phyloP scores from a whole-genome alignment of 1,140 invertebrate species.

The Hesperophylax magnus region DNA sequence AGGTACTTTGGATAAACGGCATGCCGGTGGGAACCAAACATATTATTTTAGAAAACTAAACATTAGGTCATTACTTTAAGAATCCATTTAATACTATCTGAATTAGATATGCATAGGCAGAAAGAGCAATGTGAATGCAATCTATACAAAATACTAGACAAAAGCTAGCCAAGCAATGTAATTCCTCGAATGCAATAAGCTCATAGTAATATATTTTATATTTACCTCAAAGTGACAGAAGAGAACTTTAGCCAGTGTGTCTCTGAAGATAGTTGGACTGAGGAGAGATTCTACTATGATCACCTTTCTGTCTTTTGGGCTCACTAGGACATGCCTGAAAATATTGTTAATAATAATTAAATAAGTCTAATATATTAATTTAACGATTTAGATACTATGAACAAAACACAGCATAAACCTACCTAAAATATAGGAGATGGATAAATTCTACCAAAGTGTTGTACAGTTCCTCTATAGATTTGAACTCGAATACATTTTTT shows the following conservation, averaged over 20 bases:
- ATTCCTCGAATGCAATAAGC: too few species aligned
- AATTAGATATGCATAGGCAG: too few species aligned
- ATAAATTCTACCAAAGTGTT: slow-evolving; percentile 91
- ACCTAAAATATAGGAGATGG: slow-evolving; percentile 91
- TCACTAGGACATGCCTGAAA: slow-evolving; percentile 87
- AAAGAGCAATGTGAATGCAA: too few species aligned
- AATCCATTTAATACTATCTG: too few species aligned
- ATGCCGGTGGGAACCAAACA: too few species aligned
- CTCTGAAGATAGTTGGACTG: slow-evolving; percentile 83
- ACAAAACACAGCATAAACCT: slow-evolving; percentile 53
- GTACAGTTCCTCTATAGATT: slow-evolving; percentile 83
- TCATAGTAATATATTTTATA: too few species aligned
- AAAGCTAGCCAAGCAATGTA: too few species aligned
- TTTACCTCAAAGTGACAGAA: slow-evolving; percentile 93
- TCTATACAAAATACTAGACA: too few species aligned
- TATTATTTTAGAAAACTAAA: too few species aligned
- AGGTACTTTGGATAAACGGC: too few species aligned
- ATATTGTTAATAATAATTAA: background rate
- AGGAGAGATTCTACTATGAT: slow-evolving; percentile 93
- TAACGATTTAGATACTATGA: background rate
- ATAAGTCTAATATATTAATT: background rate
- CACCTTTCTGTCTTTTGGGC: slow-evolving; percentile 92
- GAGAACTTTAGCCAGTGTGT: slow-evolving; percentile 91
- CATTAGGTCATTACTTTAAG: too few species aligned
- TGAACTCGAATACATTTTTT: slow-evolving; percentile 81